Evolutionary conservation across 2,797 vertebrate genomes (phyloP).

Genomic region (Gila robusta): DNA sequence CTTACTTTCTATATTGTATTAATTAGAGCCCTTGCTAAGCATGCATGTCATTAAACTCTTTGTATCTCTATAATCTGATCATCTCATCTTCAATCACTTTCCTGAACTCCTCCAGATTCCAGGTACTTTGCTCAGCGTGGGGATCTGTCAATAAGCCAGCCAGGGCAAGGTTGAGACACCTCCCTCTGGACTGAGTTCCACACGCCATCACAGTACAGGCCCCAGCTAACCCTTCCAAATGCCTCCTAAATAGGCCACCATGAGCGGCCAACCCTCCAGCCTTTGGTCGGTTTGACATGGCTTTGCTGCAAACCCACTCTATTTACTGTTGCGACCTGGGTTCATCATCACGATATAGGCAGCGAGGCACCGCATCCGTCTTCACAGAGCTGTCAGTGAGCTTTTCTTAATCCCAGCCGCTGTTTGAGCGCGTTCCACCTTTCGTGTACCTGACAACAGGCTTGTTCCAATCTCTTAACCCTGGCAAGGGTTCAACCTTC

Average conservation of each 20-base stretch:
- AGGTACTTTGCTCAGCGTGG: slow-evolving; percentile 59
- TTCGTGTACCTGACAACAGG: slow-evolving; percentile 62
- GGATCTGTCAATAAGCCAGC: slow-evolving; percentile 72
- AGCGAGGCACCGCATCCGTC: slow-evolving; percentile 6
- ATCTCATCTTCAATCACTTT: slow-evolving; percentile 11
- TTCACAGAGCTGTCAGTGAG: slow-evolving; percentile 45
- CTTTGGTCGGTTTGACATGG: slow-evolving; percentile 68
- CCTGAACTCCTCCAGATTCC: slow-evolving; percentile 16
- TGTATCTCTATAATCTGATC: slow-evolving; percentile 17
- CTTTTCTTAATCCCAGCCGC: slow-evolving; percentile 64
- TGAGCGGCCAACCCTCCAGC: slow-evolving; percentile 72
- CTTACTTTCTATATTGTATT: slow-evolving; percentile 6
- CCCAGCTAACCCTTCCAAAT: slow-evolving; percentile 66
- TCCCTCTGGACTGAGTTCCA: slow-evolving; percentile 60
- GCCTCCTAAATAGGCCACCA: slow-evolving; percentile 76
- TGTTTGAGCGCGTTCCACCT: slow-evolving; percentile 58
- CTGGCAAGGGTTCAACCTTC: slow-evolving; percentile 59
- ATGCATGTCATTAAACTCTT: slow-evolving; percentile 15
- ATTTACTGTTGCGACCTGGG: slow-evolving; percentile 17
- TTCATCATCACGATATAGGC: slow-evolving; percentile 53
- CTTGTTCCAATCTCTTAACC: slow-evolving; percentile 67
- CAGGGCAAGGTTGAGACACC: slow-evolving; percentile 39
- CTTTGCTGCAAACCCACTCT: slow-evolving; percentile 60
- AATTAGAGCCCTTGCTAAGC: background rate
- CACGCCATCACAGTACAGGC: slow-evolving; percentile 70